Evolutionary conservation across 1,140 invertebrate species (phyloP).

Genomic region (Dryas iulia): DNA sequence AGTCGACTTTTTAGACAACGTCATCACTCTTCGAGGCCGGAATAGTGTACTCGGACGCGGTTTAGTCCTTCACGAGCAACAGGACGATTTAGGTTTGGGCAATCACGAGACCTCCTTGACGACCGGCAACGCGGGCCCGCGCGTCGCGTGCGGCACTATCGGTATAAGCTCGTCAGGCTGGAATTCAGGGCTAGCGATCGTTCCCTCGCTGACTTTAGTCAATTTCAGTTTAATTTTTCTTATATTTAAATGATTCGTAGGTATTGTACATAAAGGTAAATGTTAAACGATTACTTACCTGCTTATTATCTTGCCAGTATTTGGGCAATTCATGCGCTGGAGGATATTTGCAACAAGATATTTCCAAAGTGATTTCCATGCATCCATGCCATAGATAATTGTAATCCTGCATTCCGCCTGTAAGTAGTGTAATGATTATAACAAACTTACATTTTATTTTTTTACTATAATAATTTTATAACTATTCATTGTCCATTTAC

Average conservation of each 20-base stretch:
- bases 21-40: conserved; percentile 83
- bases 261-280: neutral
- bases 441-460: too few relatives aligned
- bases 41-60: conserved; percentile 88
- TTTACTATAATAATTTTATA: too few relatives aligned
- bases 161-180: conserved; percentile 79
- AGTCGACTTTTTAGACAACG: conserved; percentile 83
- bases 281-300: conserved; percentile 82
- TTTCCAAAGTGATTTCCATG: conserved; percentile 98
- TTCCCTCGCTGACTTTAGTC: conserved; percentile 34
- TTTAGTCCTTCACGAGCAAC: conserved; percentile 87
- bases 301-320: conserved; percentile 97
- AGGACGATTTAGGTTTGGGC: conserved; percentile 89
- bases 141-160: conserved; percentile 90
- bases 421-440: too few relatives aligned
- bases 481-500: too few relatives aligned
- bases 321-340: conserved; percentile 89
- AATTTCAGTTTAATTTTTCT: conserved; percentile 18
- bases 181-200: conserved; percentile 46
- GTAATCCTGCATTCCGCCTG: conserved; percentile 94
- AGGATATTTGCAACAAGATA: conserved; percentile 98
- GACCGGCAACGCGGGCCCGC: conserved; percentile 90
- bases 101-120: conserved; percentile 84
- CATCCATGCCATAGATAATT: conserved; percentile 99
- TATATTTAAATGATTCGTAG: neutral